Conservation (phyloP, 2,113 vertebrate species). For the Noctilio leporinus region DNA sequence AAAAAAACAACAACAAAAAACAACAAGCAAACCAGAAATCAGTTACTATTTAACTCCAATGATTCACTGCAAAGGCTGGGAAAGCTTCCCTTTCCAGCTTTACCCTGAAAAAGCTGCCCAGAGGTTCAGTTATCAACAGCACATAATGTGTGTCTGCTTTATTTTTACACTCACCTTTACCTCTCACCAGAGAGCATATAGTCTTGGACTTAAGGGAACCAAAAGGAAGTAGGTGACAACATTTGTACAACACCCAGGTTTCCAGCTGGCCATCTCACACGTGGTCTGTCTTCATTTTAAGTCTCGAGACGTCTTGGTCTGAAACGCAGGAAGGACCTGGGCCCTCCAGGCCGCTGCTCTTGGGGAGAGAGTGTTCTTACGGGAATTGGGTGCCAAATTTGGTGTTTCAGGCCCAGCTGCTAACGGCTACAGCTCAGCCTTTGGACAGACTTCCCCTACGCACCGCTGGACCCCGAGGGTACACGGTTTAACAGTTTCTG, state of each 20-base stretch:
- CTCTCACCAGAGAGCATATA: background rate
- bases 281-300: background rate
- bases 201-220: background rate
- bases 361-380: background rate
- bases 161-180: background rate
- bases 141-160: background rate
- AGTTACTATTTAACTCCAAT: background rate
- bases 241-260: slow-evolving; percentile 17
- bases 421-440: background rate
- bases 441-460: background rate
- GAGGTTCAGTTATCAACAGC: background rate
- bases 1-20: no score
- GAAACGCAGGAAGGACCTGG: background rate
- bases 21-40: background rate
- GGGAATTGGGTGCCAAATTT: background rate
- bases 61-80: background rate
- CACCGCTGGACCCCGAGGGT: background rate
- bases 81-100: background rate
- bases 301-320: slow-evolving; percentile 9
- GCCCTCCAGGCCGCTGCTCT: background rate
- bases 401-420: background rate
- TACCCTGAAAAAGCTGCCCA: background rate
- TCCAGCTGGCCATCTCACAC: slow-evolving; percentile 5
- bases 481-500: slow-evolving; percentile 16
- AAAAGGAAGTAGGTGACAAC: slow-evolving; percentile 32